phyloP scores from a whole-genome alignment of 2,888 invertebrate species.

The Brachycybe producta region DNA sequence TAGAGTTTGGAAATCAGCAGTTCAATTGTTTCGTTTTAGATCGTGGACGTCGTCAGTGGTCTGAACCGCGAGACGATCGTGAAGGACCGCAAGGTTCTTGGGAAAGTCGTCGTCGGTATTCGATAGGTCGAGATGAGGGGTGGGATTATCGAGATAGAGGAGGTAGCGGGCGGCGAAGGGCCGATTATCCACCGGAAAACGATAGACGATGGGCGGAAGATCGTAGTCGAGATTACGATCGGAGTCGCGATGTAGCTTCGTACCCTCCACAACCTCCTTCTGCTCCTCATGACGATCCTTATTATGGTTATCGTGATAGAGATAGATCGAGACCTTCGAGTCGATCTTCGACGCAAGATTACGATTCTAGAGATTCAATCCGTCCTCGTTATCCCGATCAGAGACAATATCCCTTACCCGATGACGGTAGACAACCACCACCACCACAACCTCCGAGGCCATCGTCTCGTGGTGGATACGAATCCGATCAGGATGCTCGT shows the following conservation, averaged over 20 bases:
- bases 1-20: no score
- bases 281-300: constrained; percentile 1
- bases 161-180: constrained; percentile 21
- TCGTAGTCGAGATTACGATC: constrained; percentile 18
- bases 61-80: not conserved
- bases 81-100: no score
- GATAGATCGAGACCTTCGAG: constrained; percentile 24
- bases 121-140: constrained; percentile 1
- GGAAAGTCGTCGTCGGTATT: not conserved
- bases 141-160: constrained; percentile 20
- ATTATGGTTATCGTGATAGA: constrained; percentile 20
- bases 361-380: constrained; percentile 17
- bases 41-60: no score
- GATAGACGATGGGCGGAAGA: not conserved
- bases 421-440: not conserved
- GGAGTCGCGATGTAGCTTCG: constrained; percentile 26
- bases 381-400: constrained; percentile 6
- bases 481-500: constrained; percentile 19
- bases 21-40: no score
- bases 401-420: constrained; percentile 14
- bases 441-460: constrained; percentile 17
- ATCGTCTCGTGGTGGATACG: constrained; percentile 20
- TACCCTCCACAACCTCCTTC: not conserved
- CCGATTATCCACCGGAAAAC: constrained; percentile 30
- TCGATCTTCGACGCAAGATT: constrained; percentile 17